A percentile compares a stretch with the other conserved stretches of the same genome.
These are phyloP conservation scores for Rhagologus leucostigma DNA, from an alignment of 2,113 vertebrate species.

Conservation along the genomic window DNA sequence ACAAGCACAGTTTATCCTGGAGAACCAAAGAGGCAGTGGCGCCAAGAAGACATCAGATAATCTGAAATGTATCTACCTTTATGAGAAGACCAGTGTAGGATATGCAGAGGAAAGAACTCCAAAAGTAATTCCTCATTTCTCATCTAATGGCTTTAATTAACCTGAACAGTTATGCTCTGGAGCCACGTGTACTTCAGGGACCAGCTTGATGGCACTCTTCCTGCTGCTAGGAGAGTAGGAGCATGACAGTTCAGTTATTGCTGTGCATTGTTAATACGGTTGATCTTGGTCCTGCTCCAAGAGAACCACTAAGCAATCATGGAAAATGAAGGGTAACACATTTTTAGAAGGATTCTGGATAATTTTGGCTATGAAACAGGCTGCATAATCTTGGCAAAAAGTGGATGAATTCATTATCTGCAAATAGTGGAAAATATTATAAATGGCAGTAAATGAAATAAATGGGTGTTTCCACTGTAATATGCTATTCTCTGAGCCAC, in stretches of 20 bases:
- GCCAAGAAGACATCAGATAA: constrained; percentile 44
- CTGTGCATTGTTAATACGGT: constrained; percentile 73
- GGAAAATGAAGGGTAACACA: constrained; percentile 75
- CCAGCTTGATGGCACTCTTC: constrained; percentile 6
- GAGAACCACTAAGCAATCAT: constrained; percentile 67
- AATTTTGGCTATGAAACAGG: constrained; percentile 70
- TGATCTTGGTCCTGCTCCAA: constrained; percentile 69
- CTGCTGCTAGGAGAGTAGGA: constrained; percentile 26
- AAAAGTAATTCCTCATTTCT: constrained; percentile 49
- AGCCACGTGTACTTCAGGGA: constrained; percentile 19
- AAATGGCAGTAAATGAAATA: constrained; percentile 81
- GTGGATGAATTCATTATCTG: constrained; percentile 77
- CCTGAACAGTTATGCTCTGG: constrained; percentile 35
- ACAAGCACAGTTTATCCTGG: not conserved
- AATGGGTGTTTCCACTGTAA: constrained; percentile 79
- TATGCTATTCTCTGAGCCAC: constrained; percentile 75
- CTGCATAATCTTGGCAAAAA: constrained; percentile 74
- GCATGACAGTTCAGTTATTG: constrained; percentile 67
- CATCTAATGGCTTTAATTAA: constrained; percentile 54
- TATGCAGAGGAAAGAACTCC: not conserved
- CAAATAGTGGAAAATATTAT: constrained; percentile 83
- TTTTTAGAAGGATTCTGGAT: constrained; percentile 72
- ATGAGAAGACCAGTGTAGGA: not conserved
- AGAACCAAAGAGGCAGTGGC: not conserved
- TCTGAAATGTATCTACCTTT: constrained; percentile 10